Conservation (phyloP, 2,113 vertebrate genomes). For the Fukomys damarensis region DNA sequence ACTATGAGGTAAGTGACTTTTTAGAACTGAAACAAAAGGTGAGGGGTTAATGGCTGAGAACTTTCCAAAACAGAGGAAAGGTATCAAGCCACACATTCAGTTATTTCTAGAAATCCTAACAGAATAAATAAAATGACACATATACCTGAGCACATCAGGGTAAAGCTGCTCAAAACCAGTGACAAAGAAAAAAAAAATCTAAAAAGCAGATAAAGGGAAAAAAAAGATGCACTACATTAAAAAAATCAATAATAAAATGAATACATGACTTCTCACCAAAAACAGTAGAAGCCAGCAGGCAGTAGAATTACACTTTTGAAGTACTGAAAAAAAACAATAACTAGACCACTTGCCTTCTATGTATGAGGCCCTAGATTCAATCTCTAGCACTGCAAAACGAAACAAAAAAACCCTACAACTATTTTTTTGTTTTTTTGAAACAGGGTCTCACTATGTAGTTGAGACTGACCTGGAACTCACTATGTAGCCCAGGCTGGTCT, state of each 20-base stretch:
- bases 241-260: neutral
- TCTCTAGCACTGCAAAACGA: neutral
- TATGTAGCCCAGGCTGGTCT: too few relatives aligned
- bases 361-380: neutral
- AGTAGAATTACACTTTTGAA: neutral
- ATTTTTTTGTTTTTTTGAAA: too few relatives aligned
- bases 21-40: neutral
- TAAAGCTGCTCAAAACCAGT: neutral
- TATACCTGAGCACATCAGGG: neutral
- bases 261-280: neutral
- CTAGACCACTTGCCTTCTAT: neutral
- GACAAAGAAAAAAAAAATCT: constrained; percentile 19
- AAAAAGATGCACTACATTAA: neutral
- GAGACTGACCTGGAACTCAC: too few relatives aligned
- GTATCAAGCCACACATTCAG: neutral
- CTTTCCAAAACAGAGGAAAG: neutral
- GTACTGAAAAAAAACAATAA: neutral
- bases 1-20: neutral
- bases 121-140: neutral
- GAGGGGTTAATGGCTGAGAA: neutral
- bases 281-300: neutral
- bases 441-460: too few relatives aligned
- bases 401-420: neutral
- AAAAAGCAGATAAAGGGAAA: neutral
- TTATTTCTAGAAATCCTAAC: neutral